Evolutionary conservation across 2,113 vertebrate species (phyloP), one percentile per base, ranked within the genome.

Genomic region (Macquaria ambigua): DNA sequence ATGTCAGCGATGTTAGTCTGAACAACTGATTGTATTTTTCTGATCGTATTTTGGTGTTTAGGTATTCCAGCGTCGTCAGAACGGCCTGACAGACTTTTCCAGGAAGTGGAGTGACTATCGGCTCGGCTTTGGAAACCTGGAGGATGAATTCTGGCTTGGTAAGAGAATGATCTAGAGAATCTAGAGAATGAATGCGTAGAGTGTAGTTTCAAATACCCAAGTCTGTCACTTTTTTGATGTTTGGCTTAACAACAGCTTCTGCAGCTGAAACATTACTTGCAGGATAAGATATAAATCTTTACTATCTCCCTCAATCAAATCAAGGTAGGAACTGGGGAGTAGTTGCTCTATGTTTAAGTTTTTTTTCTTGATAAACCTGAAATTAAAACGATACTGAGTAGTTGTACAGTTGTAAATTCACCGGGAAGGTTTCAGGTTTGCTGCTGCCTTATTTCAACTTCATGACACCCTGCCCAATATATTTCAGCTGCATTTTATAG

Each of bases 91-190:
- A 0, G 98, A 99, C 90, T 99, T 99, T 89, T 99, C 97, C 90
- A 96, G 97, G 78, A 99, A 98, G 90, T 99, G 98, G 98, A 95
- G 95, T 69, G 98, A 99, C 91, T 99, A 99, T 77, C 95, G 96
- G 0, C 82, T 95, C 12, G 98, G 98, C 46, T 99, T 99, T 11
- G 98, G 98, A 71, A 99, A 98, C 92, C 80, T 99, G 85, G 98
- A 99, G 86, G 98, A 99, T 58, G 98, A 99, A 89, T 99, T 99
- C 91, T 99, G 98, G 98, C 96, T 99, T 18, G 98, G 98, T 99
- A 95, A 95, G 85, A n/a, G n/a, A n/a, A n/a, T n/a, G n/a, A n/a
- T n/a, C n/a, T n/a, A n/a, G n/a, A n/a, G n/a, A n/a, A n/a, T 37
- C 14, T 62, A 53, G 21, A 34, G 37, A 20, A 15, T 12, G 46